Conservation (phyloP, 2,888 invertebrate genomes). For the Cryptocheilus praepositus region DNA sequence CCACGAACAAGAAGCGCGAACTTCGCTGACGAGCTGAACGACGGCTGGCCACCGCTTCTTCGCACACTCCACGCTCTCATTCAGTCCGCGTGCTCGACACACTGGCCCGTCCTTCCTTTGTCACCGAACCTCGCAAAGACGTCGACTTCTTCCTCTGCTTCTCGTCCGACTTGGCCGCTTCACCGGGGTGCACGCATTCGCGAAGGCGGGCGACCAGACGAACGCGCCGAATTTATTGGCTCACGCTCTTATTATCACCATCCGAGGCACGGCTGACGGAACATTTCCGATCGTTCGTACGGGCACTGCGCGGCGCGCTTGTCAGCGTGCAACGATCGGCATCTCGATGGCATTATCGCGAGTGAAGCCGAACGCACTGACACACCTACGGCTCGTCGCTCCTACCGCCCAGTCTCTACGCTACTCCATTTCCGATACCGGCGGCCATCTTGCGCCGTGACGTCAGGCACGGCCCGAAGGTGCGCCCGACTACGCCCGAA, state of each 20-base stretch:
- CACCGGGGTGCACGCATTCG: background rate
- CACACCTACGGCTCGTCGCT: constrained; percentile 83
- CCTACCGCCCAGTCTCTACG: constrained; percentile 82
- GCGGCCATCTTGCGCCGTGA: constrained; percentile 86
- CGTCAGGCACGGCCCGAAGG: constrained; percentile 76
- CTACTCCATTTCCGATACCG: constrained; percentile 81
- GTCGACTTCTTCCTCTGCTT: background rate
- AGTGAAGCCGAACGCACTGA: constrained; percentile 74
- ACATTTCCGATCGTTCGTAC: constrained; percentile 40
- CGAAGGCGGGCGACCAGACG: background rate
- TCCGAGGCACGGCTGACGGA: constrained; percentile 38
- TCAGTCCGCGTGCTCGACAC: constrained; percentile 2
- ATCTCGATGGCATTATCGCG: constrained; percentile 52
- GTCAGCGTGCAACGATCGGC: constrained; percentile 44
- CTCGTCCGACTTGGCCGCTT: background rate
- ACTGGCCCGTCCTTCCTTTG: no score
- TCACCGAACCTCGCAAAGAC: no score
- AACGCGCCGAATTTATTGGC: background rate
- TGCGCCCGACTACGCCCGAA: constrained; percentile 52
- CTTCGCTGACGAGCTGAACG: background rate
- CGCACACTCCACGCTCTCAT: background rate
- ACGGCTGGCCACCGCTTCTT: constrained; percentile 2
- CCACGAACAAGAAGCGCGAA: background rate
- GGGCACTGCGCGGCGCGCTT: constrained; percentile 34
- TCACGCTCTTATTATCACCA: constrained; percentile 31